Base-by-base conservation (phyloP, 2,113 vertebrate genomes). In the Pelvicachromis taeniatus region DNA sequence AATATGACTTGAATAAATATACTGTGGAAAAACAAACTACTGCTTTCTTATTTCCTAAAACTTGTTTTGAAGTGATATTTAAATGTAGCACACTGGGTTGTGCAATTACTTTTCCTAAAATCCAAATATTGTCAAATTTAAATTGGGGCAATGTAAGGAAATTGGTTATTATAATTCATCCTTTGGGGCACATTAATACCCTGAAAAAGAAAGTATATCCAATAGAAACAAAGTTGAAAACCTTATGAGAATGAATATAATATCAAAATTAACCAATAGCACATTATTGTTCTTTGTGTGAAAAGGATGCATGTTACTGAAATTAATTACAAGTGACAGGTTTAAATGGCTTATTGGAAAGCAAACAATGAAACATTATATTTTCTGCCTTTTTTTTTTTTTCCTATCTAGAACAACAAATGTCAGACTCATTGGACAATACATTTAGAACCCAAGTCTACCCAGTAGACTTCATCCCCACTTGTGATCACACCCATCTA, bases 251-350 rank as follows among this genome's bases (percentile, higher is more conserved):
- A 35, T 61, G 31, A 61, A 35, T 35, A 31, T 61, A 61, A 61
- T 14, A 77, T 16, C n/a, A 45, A 56, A 56, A 78, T 42, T 1
- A 21, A 45, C 45, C 63, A 10, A 5, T 17, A 26, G 21, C 13
- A 26, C 21, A 45, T 17, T 70, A 45, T 63, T 63, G 19, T 70
- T 70, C 63, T 70, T 70, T 70, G 63, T 70, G 63, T 45, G 63
- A 70, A 70, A 70, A 42, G n/a, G 21, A 68, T 42, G 38, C 8
- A 42, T 45, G 63, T 26, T 23, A 40, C 59, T 63, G 59, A 13
- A 40, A 65, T 23, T 4, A 65, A 21, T 65, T 40, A 23, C 38
- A 42, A 68, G n/a, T 68, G 38, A 68, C 35, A 21, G n/a, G 35
- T 42, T 42, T 68, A 40, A 68, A 26, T 70, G 38, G 8, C 3